These are phyloP conservation scores for Rhynchonema sp. DNA, from an alignment of 2,888 invertebrate species.

Conservation along the genomic window DNA sequence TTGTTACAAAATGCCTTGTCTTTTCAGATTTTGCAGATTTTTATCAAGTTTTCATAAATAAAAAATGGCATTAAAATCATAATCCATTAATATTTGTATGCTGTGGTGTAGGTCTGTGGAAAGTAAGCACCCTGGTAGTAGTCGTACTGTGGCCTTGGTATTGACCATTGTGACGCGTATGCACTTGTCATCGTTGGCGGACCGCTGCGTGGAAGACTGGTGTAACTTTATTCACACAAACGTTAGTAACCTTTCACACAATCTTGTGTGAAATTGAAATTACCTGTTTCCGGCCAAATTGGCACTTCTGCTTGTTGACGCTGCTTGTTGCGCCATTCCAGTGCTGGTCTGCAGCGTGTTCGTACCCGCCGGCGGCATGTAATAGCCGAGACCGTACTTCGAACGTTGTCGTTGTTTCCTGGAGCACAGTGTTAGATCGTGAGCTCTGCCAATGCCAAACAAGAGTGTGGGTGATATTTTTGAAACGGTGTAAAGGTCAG, in stretches of 20 bases:
- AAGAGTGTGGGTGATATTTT: no score
- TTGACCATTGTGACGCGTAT: slow-evolving; percentile 5
- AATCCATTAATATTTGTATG: background rate
- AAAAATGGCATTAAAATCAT: background rate
- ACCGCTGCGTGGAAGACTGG: no score
- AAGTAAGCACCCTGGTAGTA: slow-evolving; percentile 4
- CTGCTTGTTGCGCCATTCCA: background rate
- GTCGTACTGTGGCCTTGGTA: slow-evolving; percentile 3
- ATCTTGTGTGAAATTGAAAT: no score
- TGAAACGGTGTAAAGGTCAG: no score
- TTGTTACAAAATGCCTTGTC: background rate
- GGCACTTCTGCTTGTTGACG: background rate
- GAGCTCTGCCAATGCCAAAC: background rate
- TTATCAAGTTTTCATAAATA: background rate
- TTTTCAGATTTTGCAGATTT: background rate
- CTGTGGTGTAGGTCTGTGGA: background rate
- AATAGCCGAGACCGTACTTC: slow-evolving; percentile 8
- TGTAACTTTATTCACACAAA: no score
- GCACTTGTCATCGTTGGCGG: background rate
- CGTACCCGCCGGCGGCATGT: slow-evolving; percentile 3
- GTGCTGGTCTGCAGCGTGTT: background rate
- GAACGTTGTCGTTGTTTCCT: slow-evolving; percentile 5
- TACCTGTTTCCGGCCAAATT: background rate
- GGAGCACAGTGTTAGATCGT: background rate
- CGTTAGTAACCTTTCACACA: no score